Evolutionary conservation across 1,140 invertebrate species (phyloP), one percentile per base, ranked within the genome.

Genomic region (Bombus terrestris): DNA sequence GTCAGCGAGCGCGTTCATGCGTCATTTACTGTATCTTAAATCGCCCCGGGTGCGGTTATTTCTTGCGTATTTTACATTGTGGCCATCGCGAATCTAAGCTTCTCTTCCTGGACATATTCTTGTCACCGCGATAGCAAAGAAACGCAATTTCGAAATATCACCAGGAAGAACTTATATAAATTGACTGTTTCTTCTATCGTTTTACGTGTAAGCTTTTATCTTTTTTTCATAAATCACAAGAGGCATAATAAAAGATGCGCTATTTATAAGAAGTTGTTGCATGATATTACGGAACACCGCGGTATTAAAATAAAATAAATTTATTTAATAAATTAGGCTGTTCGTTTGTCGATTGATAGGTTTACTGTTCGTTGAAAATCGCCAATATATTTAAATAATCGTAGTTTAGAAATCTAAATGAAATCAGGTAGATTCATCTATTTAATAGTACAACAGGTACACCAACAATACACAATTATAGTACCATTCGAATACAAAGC

Each of bases 11-110:
- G 22, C 74, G 74, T 83, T 83, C 81, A 69, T 83, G 81, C 82
- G 82, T 76, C 82, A 78, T 83, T 83, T 83, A 68, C 82, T 71
- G 82, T 78, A 74, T 78, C 82, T 83, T 78, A 78, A 83, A 83
- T 77, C 82, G 74, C 82, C 74, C 53, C 74, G 35, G 81, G 81
- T 77, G 81, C 82, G 82, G 74, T 83, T 78, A 43, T 47, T 83
- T 83, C 74, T 83, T 83, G 74, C 66, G 74, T 78, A 43, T 78
- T 77, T 69, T 69, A 83, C 74, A 35, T 47, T 69, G 64, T 83
- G 32, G 32, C 32, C 62, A 41, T 82, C 32, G 71, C 22, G 43
- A 28, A 35, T 77, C 47, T 6, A n/a, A 22, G 28, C 25, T 77
- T 25, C 62, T 83, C 73, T 77, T 83, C 64, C 64, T 77, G 43